Evolutionary conservation across 2,113 vertebrate genomes (phyloP), one percentile per base, ranked within the genome.

Genomic region (Bufo bufo): DNA sequence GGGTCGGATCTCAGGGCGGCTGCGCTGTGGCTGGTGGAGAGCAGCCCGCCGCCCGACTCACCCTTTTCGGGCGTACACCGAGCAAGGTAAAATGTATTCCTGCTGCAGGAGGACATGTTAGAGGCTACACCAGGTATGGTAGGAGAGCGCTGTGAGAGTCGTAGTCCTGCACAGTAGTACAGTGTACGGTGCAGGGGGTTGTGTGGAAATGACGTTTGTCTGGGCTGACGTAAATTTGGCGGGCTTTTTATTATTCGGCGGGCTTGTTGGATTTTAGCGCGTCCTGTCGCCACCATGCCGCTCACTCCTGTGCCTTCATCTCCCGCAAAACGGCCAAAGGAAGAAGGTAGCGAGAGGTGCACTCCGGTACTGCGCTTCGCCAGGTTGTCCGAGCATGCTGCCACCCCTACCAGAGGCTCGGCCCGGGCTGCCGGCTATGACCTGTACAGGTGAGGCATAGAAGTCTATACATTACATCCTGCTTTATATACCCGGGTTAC

Each of bases 401-500:
- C 87, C 0, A n/a, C 95, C 0, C 98, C 98, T 0, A 97, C 94
- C 59, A 91, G 93, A 77, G 98, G 97, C 20, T 99, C 98, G 0
- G 12, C 92, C 1, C 96, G 95, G 75, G 96, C 97, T 0, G 98
- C 98, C 0, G 98, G 98, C 59, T 99, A 95, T 81, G 98, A 99
- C 58, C 93, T 99, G 0, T 98, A 98, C 96, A 99, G 98, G 98
- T 99, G 90, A 91, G 95, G 49, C 0, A 2, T 52, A 0, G 6
- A 2, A 11, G 52, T 6, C 6, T 11, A 54, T 54, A 11, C 2
- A 54, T 54, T 33, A n/a, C n/a, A n/a, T n/a, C n/a, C n/a, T n/a
- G n/a, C n/a, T n/a, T n/a, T n/a, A 33, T 33, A 33, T 33, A 33
- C 33, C 33, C 1, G 33, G 33, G 33, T 1, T 33, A 33, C 1